These are phyloP conservation scores for Eublepharis macularius DNA, from an alignment of 2,113 vertebrate species.

Conservation along the genomic window DNA sequence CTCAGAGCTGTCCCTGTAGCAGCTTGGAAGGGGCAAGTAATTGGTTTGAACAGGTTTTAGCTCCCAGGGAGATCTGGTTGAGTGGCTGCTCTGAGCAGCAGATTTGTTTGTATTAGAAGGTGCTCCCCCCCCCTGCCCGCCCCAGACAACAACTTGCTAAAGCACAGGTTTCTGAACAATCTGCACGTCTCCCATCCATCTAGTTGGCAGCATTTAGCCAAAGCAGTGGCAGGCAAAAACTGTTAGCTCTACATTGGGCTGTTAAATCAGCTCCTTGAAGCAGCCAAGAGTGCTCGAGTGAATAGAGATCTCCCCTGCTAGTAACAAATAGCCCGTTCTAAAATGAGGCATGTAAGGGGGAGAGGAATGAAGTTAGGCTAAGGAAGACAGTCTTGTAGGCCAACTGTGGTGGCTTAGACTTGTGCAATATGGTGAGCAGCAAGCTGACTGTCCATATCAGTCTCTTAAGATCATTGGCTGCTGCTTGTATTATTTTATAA, in stretches of 20 bases:
- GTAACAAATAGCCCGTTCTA: background rate
- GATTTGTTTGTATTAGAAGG: conserved; percentile 7
- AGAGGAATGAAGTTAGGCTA: background rate
- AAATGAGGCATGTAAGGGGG: too few relatives aligned
- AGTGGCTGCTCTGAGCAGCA: background rate
- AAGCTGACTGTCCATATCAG: background rate
- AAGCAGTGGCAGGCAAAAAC: background rate
- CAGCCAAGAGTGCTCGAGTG: background rate
- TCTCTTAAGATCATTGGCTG: background rate
- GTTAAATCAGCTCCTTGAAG: background rate
- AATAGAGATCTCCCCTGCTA: background rate
- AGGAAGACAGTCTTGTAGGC: too few relatives aligned
- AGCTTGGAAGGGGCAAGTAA: background rate
- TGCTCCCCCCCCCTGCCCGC: conserved; percentile 3
- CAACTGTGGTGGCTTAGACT: background rate
- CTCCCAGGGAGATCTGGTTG: conserved; percentile 7
- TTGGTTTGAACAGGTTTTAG: background rate
- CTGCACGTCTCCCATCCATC: background rate
- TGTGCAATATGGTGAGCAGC: background rate
- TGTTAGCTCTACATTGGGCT: background rate
- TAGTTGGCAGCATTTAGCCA: background rate
- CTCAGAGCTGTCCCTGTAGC: background rate
- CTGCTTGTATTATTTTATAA: background rate
- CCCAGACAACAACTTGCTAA: background rate
- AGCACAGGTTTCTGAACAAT: background rate